phyloP scores from a whole-genome alignment of 2,888 invertebrate genomes.

The Xiphydria camelus region DNA sequence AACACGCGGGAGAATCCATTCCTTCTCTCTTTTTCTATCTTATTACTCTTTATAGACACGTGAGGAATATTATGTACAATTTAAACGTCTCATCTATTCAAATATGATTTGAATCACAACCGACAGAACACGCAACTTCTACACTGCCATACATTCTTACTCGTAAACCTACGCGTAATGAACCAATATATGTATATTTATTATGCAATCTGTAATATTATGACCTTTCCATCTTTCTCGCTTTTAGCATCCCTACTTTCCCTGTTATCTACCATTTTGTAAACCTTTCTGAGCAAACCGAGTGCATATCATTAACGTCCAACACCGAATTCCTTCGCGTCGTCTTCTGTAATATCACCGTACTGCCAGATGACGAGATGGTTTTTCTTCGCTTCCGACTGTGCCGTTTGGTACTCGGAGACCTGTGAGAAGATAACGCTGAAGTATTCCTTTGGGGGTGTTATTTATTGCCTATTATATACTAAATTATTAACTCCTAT shows the following conservation, averaged over 20 bases:
- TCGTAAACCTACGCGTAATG: constrained; percentile 33
- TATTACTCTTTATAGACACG: constrained; percentile 19
- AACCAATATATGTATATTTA: constrained; percentile 35
- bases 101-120: constrained; percentile 18
- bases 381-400: constrained; percentile 82
- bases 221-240: constrained; percentile 26
- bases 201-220: constrained; percentile 38
- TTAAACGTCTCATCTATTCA: constrained; percentile 22
- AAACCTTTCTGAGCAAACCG: constrained; percentile 8
- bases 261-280: constrained; percentile 3
- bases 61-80: constrained; percentile 33
- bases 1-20: too few relatives aligned
- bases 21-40: constrained; percentile 11
- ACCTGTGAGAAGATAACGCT: constrained; percentile 57
- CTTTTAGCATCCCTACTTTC: constrained; percentile 5
- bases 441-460: background rate
- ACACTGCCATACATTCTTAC: constrained; percentile 36
- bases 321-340: constrained; percentile 66
- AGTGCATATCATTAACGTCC: constrained; percentile 14
- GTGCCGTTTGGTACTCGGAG: constrained; percentile 81
- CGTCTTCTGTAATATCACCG: constrained; percentile 97
- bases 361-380: constrained; percentile 95
- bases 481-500: constrained; percentile 5
- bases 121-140: constrained; percentile 22
- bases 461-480: constrained; percentile 1